These are phyloP conservation scores for Tanytarsus gracilentus DNA, from an alignment of 2,888 invertebrate species.

Conservation along the genomic window DNA sequence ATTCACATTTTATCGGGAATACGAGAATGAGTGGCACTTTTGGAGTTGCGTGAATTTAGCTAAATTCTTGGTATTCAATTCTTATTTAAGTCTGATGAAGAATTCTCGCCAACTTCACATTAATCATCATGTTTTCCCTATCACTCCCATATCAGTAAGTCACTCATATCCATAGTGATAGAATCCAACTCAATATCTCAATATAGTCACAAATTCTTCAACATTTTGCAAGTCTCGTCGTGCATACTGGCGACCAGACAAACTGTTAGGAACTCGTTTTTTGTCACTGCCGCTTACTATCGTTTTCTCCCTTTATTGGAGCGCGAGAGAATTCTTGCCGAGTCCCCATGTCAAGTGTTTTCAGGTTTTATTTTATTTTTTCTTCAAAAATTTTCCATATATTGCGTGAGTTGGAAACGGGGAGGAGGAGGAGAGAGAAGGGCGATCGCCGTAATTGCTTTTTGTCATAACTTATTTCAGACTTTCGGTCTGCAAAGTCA, in stretches of 20 bases:
- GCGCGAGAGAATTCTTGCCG: neutral
- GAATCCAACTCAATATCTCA: constrained; percentile 1
- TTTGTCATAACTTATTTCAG: neutral
- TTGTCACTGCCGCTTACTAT: neutral
- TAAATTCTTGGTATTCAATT: no score
- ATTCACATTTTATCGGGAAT: no score
- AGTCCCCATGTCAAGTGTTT: constrained; percentile 12
- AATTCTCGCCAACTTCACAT: no score
- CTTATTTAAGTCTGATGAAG: no score
- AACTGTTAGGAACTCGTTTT: constrained; percentile 26
- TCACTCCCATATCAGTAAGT: no score
- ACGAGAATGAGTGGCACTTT: no score
- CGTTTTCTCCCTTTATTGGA: no score
- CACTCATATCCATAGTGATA: neutral
- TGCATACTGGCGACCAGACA: constrained; percentile 17
- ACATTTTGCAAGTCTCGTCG: neutral
- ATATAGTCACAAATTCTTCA: constrained; percentile 27
- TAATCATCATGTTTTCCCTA: no score
- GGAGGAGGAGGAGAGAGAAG: neutral
- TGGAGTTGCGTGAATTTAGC: no score
- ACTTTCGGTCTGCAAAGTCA: neutral
- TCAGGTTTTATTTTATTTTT: neutral
- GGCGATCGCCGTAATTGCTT: neutral
- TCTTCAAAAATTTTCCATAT: neutral
- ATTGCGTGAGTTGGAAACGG: neutral